Evolutionary conservation across 1,140 invertebrate genomes (phyloP).

Genomic region (Armadillidium nasatum): DNA sequence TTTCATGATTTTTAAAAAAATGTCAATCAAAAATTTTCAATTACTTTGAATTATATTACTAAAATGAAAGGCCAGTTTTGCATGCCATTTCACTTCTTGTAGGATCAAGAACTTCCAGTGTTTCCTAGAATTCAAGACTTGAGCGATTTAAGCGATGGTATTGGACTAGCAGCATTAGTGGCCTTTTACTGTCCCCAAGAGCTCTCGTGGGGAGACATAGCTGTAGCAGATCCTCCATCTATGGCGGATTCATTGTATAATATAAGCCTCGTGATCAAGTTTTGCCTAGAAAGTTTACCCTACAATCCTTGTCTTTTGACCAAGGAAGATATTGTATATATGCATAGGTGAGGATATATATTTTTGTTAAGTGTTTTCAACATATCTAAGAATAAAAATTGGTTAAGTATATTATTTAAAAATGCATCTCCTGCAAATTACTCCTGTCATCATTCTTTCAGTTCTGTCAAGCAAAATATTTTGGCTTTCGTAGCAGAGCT

Average conservation of each 20-base stretch:
- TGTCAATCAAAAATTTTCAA: too few species aligned
- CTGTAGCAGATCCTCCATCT: constrained; percentile 63
- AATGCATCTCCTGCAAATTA: too few species aligned
- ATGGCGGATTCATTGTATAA: constrained; percentile 90
- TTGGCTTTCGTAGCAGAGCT: constrained; percentile 91
- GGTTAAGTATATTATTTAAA: too few species aligned
- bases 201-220: constrained; percentile 67
- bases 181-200: constrained; percentile 91
- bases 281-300: constrained; percentile 75
- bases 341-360: constrained; percentile 67
- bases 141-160: constrained; percentile 83
- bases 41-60: too few species aligned
- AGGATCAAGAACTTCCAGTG: constrained; percentile 47
- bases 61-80: background rate
- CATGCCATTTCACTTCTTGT: background rate
- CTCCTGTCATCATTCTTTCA: background rate
- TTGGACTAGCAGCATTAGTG: constrained; percentile 78
- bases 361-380: constrained; percentile 6
- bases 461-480: constrained; percentile 84
- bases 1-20: too few species aligned
- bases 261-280: constrained; percentile 79
- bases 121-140: constrained; percentile 58
- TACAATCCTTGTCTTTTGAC: constrained; percentile 89
- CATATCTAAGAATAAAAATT: too few species aligned
- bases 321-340: constrained; percentile 92